Conservation (phyloP, 2,113 vertebrate genomes). For the Saiga tatarica region DNA sequence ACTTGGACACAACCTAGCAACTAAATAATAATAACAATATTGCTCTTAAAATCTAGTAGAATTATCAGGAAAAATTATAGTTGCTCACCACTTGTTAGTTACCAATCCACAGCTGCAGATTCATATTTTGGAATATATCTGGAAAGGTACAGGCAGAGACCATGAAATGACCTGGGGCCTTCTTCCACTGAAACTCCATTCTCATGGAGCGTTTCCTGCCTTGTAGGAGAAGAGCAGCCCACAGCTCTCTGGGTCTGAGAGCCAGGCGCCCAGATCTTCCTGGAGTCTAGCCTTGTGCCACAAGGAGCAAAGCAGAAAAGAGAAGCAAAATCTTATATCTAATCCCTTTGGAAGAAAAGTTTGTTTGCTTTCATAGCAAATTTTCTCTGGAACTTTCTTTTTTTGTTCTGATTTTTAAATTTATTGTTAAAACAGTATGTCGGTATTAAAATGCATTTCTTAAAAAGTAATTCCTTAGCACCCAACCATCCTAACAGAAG, state of each 20-base stretch:
- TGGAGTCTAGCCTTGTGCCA: not conserved
- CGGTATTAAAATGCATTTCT: not conserved
- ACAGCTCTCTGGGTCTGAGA: not conserved
- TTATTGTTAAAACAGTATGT: constrained; percentile 26
- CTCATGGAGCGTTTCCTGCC: not conserved
- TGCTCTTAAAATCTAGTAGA: not conserved
- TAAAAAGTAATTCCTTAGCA: constrained; percentile 1
- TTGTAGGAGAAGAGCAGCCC: too few relatives aligned
- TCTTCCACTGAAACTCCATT: not conserved
- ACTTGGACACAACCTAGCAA: not conserved
- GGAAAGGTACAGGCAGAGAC: not conserved
- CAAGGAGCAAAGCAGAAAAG: not conserved
- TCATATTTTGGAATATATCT: not conserved
- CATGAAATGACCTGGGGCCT: not conserved
- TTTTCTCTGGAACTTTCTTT: not conserved
- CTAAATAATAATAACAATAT: not conserved
- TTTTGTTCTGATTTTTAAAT: constrained; percentile 14
- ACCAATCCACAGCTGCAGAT: not conserved
- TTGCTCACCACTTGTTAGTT: not conserved
- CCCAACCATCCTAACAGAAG: not conserved
- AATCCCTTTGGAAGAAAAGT: not conserved
- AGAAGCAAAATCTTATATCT: not conserved
- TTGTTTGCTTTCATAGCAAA: not conserved
- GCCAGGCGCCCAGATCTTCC: not conserved
- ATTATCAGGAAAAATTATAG: not conserved